These are phyloP conservation scores for Liopterus haemorrhoidalis DNA, from an alignment of 2,888 invertebrate species.

Conservation along the genomic window DNA sequence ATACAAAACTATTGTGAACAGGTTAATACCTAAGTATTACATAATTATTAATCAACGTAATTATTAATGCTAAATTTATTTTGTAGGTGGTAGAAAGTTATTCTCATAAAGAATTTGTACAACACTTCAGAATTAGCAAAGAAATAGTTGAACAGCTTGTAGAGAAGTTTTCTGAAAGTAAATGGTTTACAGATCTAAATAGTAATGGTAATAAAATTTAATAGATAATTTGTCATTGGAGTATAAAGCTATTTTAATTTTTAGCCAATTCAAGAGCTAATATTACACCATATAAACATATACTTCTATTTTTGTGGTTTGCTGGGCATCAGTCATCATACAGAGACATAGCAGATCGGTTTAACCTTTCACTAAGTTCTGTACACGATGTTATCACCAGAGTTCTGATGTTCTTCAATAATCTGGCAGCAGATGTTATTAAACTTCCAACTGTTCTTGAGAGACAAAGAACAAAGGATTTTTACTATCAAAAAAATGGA, in stretches of 20 bases:
- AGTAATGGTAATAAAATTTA: background rate
- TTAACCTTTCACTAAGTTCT: background rate
- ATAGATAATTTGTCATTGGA: too few relatives aligned
- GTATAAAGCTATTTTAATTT: too few relatives aligned
- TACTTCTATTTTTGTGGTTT: constrained; percentile 5
- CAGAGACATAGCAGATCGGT: constrained; percentile 2
- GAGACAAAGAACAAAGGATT: too few relatives aligned
- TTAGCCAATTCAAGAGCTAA: too few relatives aligned
- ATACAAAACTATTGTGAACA: constrained; percentile 1
- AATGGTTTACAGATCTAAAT: background rate
- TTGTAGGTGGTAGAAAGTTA: too few relatives aligned
- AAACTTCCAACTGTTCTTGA: background rate
- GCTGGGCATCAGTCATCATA: constrained; percentile 7
- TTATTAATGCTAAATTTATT: too few relatives aligned
- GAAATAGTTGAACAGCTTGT: background rate
- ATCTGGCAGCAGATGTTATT: background rate
- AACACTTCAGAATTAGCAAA: background rate
- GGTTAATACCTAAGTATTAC: background rate
- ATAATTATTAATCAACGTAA: too few relatives aligned
- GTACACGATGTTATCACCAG: background rate
- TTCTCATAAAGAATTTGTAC: constrained; percentile 1
- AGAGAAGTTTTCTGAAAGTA: background rate
- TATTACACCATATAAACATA: too few relatives aligned
- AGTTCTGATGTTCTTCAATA: background rate
- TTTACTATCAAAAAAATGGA: too few relatives aligned